phyloP scores from a whole-genome alignment of 2,113 vertebrate species.

The Montifringilla adamsi region DNA sequence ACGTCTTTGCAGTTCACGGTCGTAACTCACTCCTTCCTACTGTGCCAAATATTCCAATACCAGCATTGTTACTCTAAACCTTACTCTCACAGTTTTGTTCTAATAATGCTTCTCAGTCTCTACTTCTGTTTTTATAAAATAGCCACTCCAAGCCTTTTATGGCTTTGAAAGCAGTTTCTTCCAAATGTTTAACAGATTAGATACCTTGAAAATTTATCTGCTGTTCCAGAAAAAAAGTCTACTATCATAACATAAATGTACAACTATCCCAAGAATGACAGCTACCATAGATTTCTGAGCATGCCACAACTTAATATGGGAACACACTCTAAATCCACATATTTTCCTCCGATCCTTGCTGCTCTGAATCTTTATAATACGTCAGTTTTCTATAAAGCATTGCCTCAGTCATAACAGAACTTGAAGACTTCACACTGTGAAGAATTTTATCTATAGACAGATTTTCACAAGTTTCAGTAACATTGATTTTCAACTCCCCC shows the following conservation, averaged over 20 bases:
- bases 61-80: slow-evolving; percentile 19
- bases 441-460: background rate
- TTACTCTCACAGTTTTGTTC: background rate
- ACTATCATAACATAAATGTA: background rate
- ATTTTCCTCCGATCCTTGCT: background rate
- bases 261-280: background rate
- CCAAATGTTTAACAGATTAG: background rate
- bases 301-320: background rate
- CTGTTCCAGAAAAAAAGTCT: background rate
- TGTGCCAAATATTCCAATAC: slow-evolving; percentile 6
- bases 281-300: background rate
- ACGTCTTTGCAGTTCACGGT: slow-evolving; percentile 21
- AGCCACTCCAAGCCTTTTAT: background rate
- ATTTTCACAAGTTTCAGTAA: slow-evolving; percentile 3
- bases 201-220: background rate
- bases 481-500: background rate
- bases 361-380: background rate
- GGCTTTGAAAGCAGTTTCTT: background rate
- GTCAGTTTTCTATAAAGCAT: background rate
- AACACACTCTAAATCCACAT: background rate
- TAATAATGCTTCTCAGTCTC: background rate
- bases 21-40: slow-evolving; percentile 31
- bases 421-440: background rate
- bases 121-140: background rate
- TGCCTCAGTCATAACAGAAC: background rate